Conservation (phyloP, 53 echinoderm and acorn worm genomes). For the Stichopus horrens region DNA sequence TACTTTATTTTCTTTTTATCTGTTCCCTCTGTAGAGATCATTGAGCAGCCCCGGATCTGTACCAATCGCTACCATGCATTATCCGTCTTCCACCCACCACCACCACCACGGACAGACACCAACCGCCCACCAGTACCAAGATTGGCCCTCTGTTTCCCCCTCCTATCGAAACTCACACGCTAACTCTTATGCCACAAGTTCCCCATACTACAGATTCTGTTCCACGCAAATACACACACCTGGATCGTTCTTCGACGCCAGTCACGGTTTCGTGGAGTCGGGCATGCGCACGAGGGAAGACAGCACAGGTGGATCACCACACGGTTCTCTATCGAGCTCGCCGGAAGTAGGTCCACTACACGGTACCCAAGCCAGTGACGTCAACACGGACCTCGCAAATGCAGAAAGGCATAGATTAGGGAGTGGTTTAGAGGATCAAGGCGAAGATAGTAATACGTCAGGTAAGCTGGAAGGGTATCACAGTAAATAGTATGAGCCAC, state of each 20-base stretch:
- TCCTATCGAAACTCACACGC: slow-evolving; percentile 46
- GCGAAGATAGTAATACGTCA: slow-evolving; percentile 34
- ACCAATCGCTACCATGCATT: slow-evolving; percentile 79
- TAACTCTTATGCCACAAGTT: slow-evolving; percentile 38
- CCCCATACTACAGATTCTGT: slow-evolving; percentile 57
- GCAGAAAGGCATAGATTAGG: slow-evolving; percentile 38
- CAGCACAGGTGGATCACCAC: slow-evolving; percentile 41
- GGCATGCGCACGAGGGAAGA: slow-evolving; percentile 34
- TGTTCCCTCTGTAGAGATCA: slow-evolving; percentile 56
- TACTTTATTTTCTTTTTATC: no score
- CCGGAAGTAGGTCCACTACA: slow-evolving; percentile 40
- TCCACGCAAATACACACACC: slow-evolving; percentile 60
- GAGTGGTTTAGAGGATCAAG: slow-evolving; percentile 27
- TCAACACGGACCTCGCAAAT: slow-evolving; percentile 15
- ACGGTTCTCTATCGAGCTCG: slow-evolving; percentile 43
- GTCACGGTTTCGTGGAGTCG: slow-evolving; percentile 34
- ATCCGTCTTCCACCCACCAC: slow-evolving; percentile 67
- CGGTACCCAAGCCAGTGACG: slow-evolving; percentile 20
- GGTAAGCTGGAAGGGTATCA: background rate
- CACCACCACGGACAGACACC: slow-evolving; percentile 68
- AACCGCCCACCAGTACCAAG: slow-evolving; percentile 65
- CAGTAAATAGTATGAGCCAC: no score
- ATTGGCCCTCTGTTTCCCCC: slow-evolving; percentile 53
- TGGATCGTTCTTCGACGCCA: slow-evolving; percentile 52
- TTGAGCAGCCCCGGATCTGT: slow-evolving; percentile 69